Percentiles rank a stretch among this genome's conserved stretches.
These are phyloP conservation scores for Protonemura montana DNA, from an alignment of 2,888 invertebrate genomes.

Conservation along the genomic window DNA sequence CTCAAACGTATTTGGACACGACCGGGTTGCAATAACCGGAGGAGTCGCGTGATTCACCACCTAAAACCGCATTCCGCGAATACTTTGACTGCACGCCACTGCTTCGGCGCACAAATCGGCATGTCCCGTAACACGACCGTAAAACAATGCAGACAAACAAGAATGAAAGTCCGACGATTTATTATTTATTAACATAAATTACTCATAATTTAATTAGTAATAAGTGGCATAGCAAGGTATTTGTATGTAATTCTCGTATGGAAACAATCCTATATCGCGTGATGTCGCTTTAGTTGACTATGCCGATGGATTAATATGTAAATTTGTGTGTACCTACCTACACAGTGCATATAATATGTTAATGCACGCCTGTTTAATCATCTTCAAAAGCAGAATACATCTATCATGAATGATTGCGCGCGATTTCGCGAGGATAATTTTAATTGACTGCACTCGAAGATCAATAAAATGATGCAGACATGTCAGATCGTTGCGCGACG, in stretches of 20 bases:
- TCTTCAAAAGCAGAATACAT: not conserved
- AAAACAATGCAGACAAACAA: not conserved
- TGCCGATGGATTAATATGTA: not conserved
- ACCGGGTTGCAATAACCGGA: no score
- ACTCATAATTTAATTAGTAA: slow-evolving; percentile 12
- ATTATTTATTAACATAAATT: slow-evolving; percentile 7
- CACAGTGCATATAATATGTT: not conserved
- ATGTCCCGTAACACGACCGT: not conserved
- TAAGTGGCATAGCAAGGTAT: not conserved
- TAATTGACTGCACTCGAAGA: not conserved
- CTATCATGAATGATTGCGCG: not conserved
- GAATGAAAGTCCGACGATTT: not conserved
- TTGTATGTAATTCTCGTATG: not conserved
- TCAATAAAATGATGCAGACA: not conserved
- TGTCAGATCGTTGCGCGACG: not conserved
- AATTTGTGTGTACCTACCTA: not conserved
- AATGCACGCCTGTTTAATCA: not conserved
- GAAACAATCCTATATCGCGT: not conserved
- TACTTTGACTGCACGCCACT: not conserved
- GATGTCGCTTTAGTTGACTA: not conserved
- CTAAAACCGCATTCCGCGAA: not conserved
- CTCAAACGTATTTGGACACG: no score
- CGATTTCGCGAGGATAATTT: not conserved
- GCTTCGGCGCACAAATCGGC: not conserved
- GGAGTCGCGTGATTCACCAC: no score